Conservation (phyloP, 2,113 vertebrate species). For the Macrotus californicus region DNA sequence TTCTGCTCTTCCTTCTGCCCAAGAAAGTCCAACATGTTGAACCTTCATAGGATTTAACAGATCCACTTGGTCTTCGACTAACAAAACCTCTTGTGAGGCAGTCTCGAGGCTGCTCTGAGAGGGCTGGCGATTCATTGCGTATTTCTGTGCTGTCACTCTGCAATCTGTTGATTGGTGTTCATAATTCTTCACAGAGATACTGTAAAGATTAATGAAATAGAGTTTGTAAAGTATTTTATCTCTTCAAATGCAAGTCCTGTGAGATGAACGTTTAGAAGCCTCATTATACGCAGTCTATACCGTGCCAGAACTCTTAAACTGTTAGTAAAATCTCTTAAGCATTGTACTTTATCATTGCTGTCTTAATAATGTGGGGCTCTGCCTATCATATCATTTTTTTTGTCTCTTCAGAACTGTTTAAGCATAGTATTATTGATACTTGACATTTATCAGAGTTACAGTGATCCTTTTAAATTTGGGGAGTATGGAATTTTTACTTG, state of each 20-base stretch:
- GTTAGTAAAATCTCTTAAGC: slow-evolving; percentile 73
- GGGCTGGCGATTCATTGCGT: slow-evolving; percentile 32
- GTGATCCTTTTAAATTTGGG: slow-evolving; percentile 40
- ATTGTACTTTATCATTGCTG: slow-evolving; percentile 69
- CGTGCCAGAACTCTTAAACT: slow-evolving; percentile 70
- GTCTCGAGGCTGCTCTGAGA: not conserved
- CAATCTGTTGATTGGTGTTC: slow-evolving; percentile 70
- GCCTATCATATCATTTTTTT: slow-evolving; percentile 61
- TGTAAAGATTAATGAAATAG: slow-evolving; percentile 71
- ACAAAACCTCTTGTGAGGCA: not conserved
- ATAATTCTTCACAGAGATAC: slow-evolving; percentile 70
- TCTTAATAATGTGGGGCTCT: slow-evolving; percentile 60
- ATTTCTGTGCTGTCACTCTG: slow-evolving; percentile 40
- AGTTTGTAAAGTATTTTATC: slow-evolving; percentile 68
- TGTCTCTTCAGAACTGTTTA: slow-evolving; percentile 59
- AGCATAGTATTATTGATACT: slow-evolving; percentile 51
- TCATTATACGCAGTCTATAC: slow-evolving; percentile 61
- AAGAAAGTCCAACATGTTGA: not conserved
- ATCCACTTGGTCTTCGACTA: not conserved
- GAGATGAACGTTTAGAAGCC: slow-evolving; percentile 65
- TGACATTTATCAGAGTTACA: slow-evolving; percentile 62
- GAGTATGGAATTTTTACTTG: slow-evolving; percentile 23
- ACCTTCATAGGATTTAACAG: not conserved
- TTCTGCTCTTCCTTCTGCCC: not conserved
- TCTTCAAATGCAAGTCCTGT: slow-evolving; percentile 55